These are phyloP conservation scores for Drosophila flavopinicola DNA, from an alignment of 2,888 invertebrate species.

Conservation along the genomic window DNA sequence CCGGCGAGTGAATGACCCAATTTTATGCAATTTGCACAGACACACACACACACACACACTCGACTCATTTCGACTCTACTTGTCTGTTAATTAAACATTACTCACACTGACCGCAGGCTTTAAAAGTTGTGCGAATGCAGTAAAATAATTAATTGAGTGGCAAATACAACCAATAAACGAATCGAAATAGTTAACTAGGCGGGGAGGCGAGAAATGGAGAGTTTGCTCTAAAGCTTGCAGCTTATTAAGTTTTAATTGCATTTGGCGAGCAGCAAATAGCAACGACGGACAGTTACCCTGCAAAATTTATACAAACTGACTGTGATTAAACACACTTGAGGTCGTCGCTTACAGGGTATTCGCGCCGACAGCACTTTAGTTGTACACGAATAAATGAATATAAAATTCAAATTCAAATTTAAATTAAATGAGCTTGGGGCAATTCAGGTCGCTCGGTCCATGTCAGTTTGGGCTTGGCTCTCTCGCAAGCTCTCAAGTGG, in stretches of 20 bases:
- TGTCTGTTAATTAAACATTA: conserved; percentile 70
- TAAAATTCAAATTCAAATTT: conserved; percentile 53
- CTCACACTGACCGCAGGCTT: conserved; percentile 60
- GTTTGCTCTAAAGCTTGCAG: conserved; percentile 35
- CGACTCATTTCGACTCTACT: conserved; percentile 6
- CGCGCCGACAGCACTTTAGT: neutral
- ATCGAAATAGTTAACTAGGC: conserved; percentile 26
- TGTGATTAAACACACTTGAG: no score
- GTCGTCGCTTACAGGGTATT: conserved; percentile 12
- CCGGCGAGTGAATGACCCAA: conserved; percentile 55
- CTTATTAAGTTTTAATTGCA: conserved; percentile 53
- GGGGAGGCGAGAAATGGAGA: neutral
- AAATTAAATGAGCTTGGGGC: conserved; percentile 59
- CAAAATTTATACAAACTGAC: no score
- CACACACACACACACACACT: no score
- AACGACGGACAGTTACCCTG: conserved; percentile 10
- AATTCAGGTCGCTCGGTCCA: conserved; percentile 39
- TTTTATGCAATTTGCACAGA: conserved; percentile 46
- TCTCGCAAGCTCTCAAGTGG: conserved; percentile 67
- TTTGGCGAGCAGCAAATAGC: neutral
- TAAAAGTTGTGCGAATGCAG: conserved; percentile 46
- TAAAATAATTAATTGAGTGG: conserved; percentile 57
- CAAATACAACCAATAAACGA: conserved; percentile 49
- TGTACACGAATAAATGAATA: conserved; percentile 35
- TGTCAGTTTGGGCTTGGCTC: conserved; percentile 31